Percentiles rank a stretch among this genome's conserved stretches.
phyloP scores from a whole-genome alignment of 2,888 invertebrate species.

The Cryptocephalus primarius region DNA sequence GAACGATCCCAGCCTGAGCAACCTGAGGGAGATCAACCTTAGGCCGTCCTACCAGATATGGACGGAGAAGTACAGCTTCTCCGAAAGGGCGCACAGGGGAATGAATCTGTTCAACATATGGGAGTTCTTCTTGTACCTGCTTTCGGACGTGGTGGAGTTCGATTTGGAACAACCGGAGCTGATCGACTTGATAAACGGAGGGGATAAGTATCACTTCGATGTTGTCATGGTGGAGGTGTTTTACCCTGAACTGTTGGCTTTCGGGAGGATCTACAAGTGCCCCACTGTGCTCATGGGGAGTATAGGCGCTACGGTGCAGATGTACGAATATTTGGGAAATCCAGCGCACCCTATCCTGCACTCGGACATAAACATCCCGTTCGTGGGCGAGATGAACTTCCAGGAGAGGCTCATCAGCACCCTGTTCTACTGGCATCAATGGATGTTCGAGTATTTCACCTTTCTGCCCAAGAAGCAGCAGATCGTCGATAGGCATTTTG shows the following conservation, averaged over 20 bases:
- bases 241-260: constrained; percentile 11
- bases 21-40: constrained; percentile 3
- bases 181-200: constrained; percentile 20
- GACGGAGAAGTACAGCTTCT: constrained; percentile 4
- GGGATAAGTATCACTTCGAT: constrained; percentile 14
- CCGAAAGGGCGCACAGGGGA: constrained; percentile 3
- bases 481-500: constrained; percentile 5
- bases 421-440: constrained; percentile 5
- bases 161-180: constrained; percentile 15
- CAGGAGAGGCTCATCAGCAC: constrained; percentile 24
- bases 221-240: constrained; percentile 17
- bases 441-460: constrained; percentile 5
- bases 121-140: constrained; percentile 5
- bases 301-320: constrained; percentile 8
- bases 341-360: constrained; percentile 12
- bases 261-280: constrained; percentile 16
- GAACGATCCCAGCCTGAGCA: constrained; percentile 1
- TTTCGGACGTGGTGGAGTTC: constrained; percentile 3
- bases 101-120: constrained; percentile 6
- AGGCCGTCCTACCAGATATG: constrained; percentile 1
- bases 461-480: constrained; percentile 6
- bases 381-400: constrained; percentile 23
- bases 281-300: constrained; percentile 16
- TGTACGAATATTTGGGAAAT: constrained; percentile 7
- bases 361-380: constrained; percentile 15